Evolutionary conservation across 2,888 invertebrate species (phyloP).

Genomic region (Hydriomena furcata): DNA sequence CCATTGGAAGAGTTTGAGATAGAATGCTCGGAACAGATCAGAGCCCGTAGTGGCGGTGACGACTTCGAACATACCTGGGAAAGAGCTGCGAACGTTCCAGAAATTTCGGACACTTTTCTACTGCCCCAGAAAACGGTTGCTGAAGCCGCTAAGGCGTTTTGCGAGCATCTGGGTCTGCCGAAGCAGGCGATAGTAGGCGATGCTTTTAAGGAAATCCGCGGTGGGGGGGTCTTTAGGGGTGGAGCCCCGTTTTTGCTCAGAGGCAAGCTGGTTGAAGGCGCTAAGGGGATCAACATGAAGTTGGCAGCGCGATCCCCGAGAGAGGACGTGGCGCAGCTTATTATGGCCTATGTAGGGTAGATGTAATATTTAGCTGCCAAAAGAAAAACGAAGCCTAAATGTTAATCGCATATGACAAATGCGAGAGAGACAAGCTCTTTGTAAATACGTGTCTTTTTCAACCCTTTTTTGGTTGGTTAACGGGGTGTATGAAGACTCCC

Average conservation of each 20-base stretch:
- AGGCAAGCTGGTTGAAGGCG: slow-evolving; percentile 90
- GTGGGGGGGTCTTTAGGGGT: slow-evolving; percentile 92
- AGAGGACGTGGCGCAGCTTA: slow-evolving; percentile 92
- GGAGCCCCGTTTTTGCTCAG: slow-evolving; percentile 94
- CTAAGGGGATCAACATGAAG: slow-evolving; percentile 95
- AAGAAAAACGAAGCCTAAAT: too few species aligned
- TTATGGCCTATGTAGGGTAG: slow-evolving; percentile 93
- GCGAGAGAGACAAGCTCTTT: too few species aligned
- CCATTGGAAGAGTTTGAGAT: slow-evolving; percentile 92
- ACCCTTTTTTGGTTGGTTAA: too few species aligned
- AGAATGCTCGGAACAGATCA: slow-evolving; percentile 68
- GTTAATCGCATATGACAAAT: too few species aligned
- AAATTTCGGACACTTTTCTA: slow-evolving; percentile 96
- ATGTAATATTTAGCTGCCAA: too few species aligned
- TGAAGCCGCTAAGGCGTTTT: slow-evolving; percentile 69
- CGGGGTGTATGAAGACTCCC: too few species aligned
- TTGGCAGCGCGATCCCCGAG: slow-evolving; percentile 94
- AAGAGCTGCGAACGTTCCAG: slow-evolving; percentile 85
- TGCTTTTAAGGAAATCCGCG: slow-evolving; percentile 70
- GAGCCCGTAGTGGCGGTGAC: slow-evolving; percentile 56
- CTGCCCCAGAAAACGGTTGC: slow-evolving; percentile 83
- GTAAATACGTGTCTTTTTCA: too few species aligned
- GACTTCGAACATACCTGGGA: slow-evolving; percentile 90
- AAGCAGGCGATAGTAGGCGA: slow-evolving; percentile 64
- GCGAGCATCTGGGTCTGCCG: slow-evolving; percentile 67